Conservation (phyloP, 1,140 invertebrate genomes). For the Arctopsyche grandis region DNA sequence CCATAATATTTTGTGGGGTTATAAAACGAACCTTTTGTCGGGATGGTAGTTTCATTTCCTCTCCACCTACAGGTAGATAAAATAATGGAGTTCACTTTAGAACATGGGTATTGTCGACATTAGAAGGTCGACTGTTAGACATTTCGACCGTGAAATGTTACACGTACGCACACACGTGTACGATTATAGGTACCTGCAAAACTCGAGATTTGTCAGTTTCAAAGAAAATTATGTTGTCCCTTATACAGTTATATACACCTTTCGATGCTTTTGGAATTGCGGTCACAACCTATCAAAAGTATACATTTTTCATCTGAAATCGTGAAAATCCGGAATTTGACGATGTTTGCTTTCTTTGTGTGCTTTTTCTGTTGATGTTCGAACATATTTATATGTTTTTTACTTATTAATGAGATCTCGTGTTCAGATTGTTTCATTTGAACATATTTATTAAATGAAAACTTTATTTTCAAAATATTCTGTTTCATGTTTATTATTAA, state of each 20-base stretch:
- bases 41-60: background rate
- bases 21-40: constrained; percentile 2
- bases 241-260: background rate
- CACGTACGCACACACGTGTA: too few relatives aligned
- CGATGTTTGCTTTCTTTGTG: background rate
- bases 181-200: background rate
- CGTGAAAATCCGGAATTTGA: constrained; percentile 3
- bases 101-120: background rate
- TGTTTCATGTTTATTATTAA: too few relatives aligned
- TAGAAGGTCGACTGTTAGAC: background rate
- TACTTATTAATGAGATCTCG: too few relatives aligned
- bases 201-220: background rate
- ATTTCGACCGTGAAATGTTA: background rate
- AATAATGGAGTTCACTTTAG: background rate
- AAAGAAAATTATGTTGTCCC: background rate
- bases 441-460: too few relatives aligned
- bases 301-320: constrained; percentile 9
- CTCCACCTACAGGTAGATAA: background rate
- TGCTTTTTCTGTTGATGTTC: too few relatives aligned
- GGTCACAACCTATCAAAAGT: background rate
- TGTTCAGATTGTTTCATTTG: too few relatives aligned
- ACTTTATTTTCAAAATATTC: too few relatives aligned
- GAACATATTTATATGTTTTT: too few relatives aligned
- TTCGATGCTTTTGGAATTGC: background rate
- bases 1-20: constrained; percentile 18